Base-by-base conservation (phyloP, 2,113 vertebrate species). In the Brachirus orientalis region DNA sequence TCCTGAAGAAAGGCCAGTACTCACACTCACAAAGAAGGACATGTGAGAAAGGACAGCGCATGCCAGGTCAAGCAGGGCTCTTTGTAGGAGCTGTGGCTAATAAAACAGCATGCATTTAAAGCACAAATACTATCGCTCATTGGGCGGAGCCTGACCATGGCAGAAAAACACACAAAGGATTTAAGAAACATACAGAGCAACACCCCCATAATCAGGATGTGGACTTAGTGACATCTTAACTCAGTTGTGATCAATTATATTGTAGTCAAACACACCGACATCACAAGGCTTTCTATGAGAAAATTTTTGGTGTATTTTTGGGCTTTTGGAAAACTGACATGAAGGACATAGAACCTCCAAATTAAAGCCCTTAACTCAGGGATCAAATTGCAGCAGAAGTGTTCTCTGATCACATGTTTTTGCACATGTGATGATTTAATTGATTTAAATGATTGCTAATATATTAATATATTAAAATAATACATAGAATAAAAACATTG, bases 1-100 rank as follows among this genome's bases (percentile, higher is more conserved):
- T 75, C 66, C 51, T 2, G 13, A 81, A 69, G 67, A 84, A 82
- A 79, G 76, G 80, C 53, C 85, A 69, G 41, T 67, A n/a, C 10
- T 38, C 47, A 80, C 75, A 66, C 75, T 87, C 81, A 90, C 80
- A 73, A 75, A 50, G 76, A 72, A 12, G 57, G 59, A 80, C 80
- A 64, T 75, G 72, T 73, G 80, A 83, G 85, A 90, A 80, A 76
- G 81, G 74, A 68, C 74, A 60, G 67, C 62, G 17, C 65, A 41
- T 12, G 70, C 72, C 70, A 63, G 83, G 83, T 83, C 82, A 88
- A 69, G 44, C 54, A 28, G 7, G 14, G 35, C 41, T 85, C 75
- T 87, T 92, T 92, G 87, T 90, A 19, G 55, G 18, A 4, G 59
- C 60, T 55, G 18, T 1, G 66, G 46, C 61, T 82, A 79, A 84